Evolutionary conservation across 2,113 vertebrate genomes (phyloP).

Genomic region (Apeltes quadracus): DNA sequence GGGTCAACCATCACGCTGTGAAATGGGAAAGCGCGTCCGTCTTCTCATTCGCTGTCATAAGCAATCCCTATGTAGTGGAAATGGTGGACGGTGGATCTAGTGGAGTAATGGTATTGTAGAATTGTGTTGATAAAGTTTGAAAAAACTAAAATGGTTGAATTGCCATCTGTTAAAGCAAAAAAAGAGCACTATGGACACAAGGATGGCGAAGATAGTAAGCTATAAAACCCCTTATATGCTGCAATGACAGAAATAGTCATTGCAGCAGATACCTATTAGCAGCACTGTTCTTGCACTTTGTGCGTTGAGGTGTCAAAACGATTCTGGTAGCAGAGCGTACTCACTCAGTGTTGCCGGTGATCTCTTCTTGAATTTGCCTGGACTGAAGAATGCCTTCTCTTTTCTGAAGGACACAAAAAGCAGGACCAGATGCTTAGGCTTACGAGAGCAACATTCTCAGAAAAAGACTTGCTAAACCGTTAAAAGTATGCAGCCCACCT

Average conservation of each 20-base stretch:
- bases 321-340: constrained; percentile 53
- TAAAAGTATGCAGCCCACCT: constrained; percentile 78
- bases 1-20: no score
- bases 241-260: no score
- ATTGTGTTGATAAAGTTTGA: neutral
- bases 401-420: constrained; percentile 83
- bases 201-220: neutral
- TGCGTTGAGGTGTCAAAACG: neutral
- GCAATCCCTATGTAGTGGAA: neutral
- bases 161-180: neutral
- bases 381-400: constrained; percentile 97
- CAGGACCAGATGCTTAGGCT: neutral
- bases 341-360: constrained; percentile 98
- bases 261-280: neutral
- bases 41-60: neutral
- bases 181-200: neutral
- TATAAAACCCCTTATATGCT: no score
- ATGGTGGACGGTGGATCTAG: neutral
- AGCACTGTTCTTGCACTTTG: neutral
- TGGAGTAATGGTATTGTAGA: neutral
- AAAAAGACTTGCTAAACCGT: neutral
- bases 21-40: neutral
- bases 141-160: no score
- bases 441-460: no score
- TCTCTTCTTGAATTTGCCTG: constrained; percentile 97